Conservation (phyloP, 2,113 vertebrate species). For the Porphyrio hochstetteri region DNA sequence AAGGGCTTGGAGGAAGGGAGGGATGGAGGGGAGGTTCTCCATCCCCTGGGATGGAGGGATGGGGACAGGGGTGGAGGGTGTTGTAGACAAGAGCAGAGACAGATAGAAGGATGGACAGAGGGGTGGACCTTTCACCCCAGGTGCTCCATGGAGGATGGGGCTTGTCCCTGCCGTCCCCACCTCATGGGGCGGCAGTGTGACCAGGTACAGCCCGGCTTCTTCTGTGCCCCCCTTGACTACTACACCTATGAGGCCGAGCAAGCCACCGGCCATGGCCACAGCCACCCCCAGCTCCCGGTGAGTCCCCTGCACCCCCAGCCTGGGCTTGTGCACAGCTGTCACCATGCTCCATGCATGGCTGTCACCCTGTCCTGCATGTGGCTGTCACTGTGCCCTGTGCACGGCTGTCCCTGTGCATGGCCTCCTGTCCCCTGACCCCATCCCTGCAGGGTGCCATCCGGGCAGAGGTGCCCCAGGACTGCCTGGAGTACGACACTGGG, state of each 20-base stretch:
- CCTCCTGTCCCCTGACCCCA: rapidly evolving
- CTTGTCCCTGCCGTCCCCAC: conserved; percentile 84
- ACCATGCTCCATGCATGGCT: neutral
- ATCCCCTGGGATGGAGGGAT: neutral
- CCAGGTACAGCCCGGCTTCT: conserved; percentile 84
- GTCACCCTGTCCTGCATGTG: neutral
- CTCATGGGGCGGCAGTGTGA: conserved; percentile 82
- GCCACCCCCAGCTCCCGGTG: conserved; percentile 77
- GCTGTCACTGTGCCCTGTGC: neutral
- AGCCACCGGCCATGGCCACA: conserved; percentile 66
- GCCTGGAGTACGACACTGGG: conserved; percentile 71
- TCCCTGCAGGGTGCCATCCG: conserved; percentile 72
- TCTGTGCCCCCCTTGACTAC: conserved; percentile 85
- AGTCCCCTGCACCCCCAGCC: conserved; percentile 29
- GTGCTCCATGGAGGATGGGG: conserved; percentile 82
- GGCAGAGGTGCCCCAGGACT: conserved; percentile 78
- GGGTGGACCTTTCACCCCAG: conserved; percentile 31
- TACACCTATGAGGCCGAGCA: conserved; percentile 84
- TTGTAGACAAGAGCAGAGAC: neutral
- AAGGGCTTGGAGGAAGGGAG: neutral
- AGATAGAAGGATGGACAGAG: neutral
- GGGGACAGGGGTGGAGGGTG: neutral
- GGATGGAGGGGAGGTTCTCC: neutral
- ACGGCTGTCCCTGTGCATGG: neutral
- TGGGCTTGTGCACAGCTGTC: neutral